Base-by-base conservation (phyloP, 1,140 invertebrate species). In the Rhynchophorus ferrugineus region DNA sequence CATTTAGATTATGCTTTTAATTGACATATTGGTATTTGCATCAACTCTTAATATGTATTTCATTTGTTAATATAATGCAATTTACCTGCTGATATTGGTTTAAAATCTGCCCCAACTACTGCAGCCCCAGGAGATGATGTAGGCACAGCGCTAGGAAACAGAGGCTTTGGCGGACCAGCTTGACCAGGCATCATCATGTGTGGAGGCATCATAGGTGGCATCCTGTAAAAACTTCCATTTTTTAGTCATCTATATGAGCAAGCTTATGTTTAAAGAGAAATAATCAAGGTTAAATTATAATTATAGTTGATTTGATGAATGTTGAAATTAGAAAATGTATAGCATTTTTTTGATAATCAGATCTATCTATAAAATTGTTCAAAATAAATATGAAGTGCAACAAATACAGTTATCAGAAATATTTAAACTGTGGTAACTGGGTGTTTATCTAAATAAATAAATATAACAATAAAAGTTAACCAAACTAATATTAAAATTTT, bases 61-160 rank as follows among this genome's bases (percentile, higher is more conserved):
- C 6, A 33, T 7, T 33, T n/a, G n/a, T n/a, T n/a, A n/a, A n/a
- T n/a, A n/a, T n/a, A n/a, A n/a, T n/a, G n/a, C n/a, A 13, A 46
- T 67, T 69, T 50, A 75, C 75, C 60, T 45, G 76, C 73, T 8
- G 73, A 75, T 22, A 79, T 77, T 20, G 80, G 77, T 66, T 82
- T 81, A 58, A 82, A 82, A 66, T 82, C 80, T 38, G 78, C 75
- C 9, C 80, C 79, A 1, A 82, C 73, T 33, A 77, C 69, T 2
- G 76, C 75, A 20, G 73, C 71, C n/a, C 70, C 65, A 1, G 80
- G 76, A 34, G 78, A 78, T 11, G 80, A 80, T 0, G 78, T 77
- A 21, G 82, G 77, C 44, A 81, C 78, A 3, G 82, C 81, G 47
- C 82, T 83, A 16, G 87, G 87, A 66, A 90, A 90, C 41, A 89